Base-by-base conservation (phyloP, 2,797 vertebrate species). In the Coregonus suidteri region DNA sequence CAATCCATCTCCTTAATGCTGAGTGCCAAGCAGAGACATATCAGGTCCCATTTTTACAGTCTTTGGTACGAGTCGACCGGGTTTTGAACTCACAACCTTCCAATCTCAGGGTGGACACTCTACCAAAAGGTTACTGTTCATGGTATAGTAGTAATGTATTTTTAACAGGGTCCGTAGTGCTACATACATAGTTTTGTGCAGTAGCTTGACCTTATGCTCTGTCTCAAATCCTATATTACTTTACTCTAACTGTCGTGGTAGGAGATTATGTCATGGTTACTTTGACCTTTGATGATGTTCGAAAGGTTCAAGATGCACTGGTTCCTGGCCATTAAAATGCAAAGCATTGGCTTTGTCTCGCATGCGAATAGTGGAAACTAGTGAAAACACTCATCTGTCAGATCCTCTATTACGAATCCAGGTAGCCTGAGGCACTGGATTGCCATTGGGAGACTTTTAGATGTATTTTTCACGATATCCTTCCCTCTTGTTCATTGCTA, bases 271-370 rank as follows among this genome's bases (percentile, higher is more conserved):
- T 14, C n/a, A 25, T 25, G 41, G n/a, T 51, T n/a, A 11, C 68
- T 3, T 47, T 25, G 52, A 72, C 56, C 65, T 54, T 31, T 77
- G 73, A 82, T 85, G 79, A 51, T 67, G 37, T 84, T 73, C 82
- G 85, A 83, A 82, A 79, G 78, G 72, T 69, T 51, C 74, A 80
- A 85, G 77, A 82, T 75, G 77, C 74, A 30, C 31, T 81, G 79
- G 77, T 80, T 80, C 53, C 74, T 81, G 54, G 77, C 81, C 81
- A 85, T 85, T 79, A 77, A 78, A 79, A 75, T 76, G 79, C 59
- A 65, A 54, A 75, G 76, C 68, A 79, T 79, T 53, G 68, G 73
- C 66, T 77, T 18, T 31, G 53, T 41, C 47, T 79, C 56, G 56
- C 47, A 70, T 78, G 72, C 74, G 81, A 79, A 78, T 71, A 54